These are phyloP conservation scores for Ophraella communa DNA, from an alignment of 2,888 invertebrate genomes.

Conservation along the genomic window DNA sequence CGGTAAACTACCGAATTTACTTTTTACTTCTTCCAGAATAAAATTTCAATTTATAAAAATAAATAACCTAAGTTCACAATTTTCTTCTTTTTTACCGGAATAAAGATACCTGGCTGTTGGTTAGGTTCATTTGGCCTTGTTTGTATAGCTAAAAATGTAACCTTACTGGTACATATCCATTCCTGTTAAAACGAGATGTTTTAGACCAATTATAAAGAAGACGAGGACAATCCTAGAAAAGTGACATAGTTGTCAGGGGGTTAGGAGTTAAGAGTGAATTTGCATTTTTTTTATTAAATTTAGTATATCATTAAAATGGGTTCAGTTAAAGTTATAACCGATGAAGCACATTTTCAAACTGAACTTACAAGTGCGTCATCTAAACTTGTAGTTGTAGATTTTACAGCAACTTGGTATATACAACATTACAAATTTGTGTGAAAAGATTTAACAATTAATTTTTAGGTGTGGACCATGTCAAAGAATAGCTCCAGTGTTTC, in stretches of 20 bases:
- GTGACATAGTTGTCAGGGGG: neutral
- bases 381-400: slow-evolving; percentile 92
- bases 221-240: neutral
- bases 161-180: neutral
- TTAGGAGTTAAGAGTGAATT: slow-evolving; percentile 8
- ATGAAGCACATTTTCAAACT: slow-evolving; percentile 82
- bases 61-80: neutral
- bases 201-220: neutral
- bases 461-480: slow-evolving; percentile 96
- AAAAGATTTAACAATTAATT: slow-evolving; percentile 4
- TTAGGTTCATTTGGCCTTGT: no score
- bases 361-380: slow-evolving; percentile 85
- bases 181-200: neutral
- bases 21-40: no score
- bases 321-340: slow-evolving; percentile 69
- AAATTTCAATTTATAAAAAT: neutral
- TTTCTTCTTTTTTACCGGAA: neutral
- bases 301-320: slow-evolving; percentile 48
- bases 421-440: slow-evolving; percentile 15
- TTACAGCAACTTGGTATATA: slow-evolving; percentile 88
- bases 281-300: slow-evolving; percentile 7
- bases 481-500: slow-evolving; percentile 90
- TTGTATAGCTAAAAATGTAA: no score
- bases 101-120: neutral
- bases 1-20: no score